Conservation (phyloP, 2,797 vertebrate genomes). For the Antennarius maculatus region DNA sequence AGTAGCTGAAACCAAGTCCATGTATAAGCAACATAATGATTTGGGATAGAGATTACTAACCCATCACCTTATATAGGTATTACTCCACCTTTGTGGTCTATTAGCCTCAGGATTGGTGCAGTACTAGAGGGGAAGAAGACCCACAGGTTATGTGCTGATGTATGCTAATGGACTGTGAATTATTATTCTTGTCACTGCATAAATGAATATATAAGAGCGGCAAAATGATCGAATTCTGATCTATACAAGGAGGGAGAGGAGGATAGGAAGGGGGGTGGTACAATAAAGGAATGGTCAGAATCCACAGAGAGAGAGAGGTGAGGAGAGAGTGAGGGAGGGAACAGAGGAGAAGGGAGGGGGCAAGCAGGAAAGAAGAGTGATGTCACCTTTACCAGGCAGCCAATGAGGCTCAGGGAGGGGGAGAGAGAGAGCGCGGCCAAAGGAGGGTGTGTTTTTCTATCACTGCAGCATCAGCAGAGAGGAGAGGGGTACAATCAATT, state of each 20-base stretch:
- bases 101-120: conserved; percentile 36
- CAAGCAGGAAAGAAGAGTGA: conserved; percentile 78
- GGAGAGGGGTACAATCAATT: conserved; percentile 79
- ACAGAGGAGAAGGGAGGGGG: conserved; percentile 51
- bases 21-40: conserved; percentile 33
- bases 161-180: conserved; percentile 44
- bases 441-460: conserved; percentile 86
- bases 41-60: conserved; percentile 33
- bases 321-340: conserved; percentile 54
- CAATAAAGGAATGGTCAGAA: conserved; percentile 79
- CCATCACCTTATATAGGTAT: conserved; percentile 27
- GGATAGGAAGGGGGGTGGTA: conserved; percentile 40
- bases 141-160: conserved; percentile 16
- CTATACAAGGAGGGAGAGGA: conserved; percentile 36
- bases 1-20: conserved; percentile 40
- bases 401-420: conserved; percentile 76
- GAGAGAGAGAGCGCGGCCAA: conserved; percentile 55
- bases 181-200: conserved; percentile 43
- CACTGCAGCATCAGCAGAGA: conserved; percentile 86
- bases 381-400: conserved; percentile 82
- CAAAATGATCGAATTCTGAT: conserved; percentile 35
- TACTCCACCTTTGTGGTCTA: conserved; percentile 40
- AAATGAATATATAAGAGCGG: conserved; percentile 38
- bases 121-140: conserved; percentile 23
- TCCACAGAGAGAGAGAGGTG: conserved; percentile 64